Evolutionary conservation across 2,113 vertebrate species (phyloP), one percentile per base, ranked within the genome.

Genomic region (Thalassoma bifasciatum): DNA sequence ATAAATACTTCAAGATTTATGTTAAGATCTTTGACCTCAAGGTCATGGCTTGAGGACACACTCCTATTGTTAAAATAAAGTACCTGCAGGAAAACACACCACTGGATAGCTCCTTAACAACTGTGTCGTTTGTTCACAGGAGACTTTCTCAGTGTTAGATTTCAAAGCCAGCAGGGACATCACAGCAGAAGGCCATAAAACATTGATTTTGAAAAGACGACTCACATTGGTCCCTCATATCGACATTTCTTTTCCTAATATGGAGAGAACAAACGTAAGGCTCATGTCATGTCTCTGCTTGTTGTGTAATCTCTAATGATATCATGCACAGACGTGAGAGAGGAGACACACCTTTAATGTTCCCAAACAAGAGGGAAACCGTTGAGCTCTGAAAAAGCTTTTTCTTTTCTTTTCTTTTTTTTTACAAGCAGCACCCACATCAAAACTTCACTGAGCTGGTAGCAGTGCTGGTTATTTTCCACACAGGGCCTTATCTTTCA

Each of bases 261-360:
- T 80, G 86, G 80, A 69, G 16, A 83, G 56, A 78, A 70, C 74
- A 86, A 86, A 70, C 68, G 76, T 30, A 42, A 40, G 19, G 11
- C 54, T 56, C 81, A 67, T 84, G 74, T 86, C 89, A 57, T 75
- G 89, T 69, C 82, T 50, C 79, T 62, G 82, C 91, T 86, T 87
- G 89, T 83, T 88, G 87, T 77, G 82, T 81, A 83, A 57, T 82
- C 83, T 11, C 24, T 60, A 51, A 66, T 85, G 77, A 85, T 82
- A 85, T 88, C 87, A 82, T 87, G 86, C 86, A 70, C 58, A 71
- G 89, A 88, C 91, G 84, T 44, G 91, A 89, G 30, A 30, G 30
- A 30, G 83, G 64, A 52, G 89, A 86, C 91, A 89, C 89, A 87
- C 89, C 91, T 90, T 84, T 10, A 66, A 23, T 84, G 74, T 82